Evolutionary conservation across 2,797 vertebrate genomes (phyloP).

Genomic region (Paramormyrops hopkinsi): DNA sequence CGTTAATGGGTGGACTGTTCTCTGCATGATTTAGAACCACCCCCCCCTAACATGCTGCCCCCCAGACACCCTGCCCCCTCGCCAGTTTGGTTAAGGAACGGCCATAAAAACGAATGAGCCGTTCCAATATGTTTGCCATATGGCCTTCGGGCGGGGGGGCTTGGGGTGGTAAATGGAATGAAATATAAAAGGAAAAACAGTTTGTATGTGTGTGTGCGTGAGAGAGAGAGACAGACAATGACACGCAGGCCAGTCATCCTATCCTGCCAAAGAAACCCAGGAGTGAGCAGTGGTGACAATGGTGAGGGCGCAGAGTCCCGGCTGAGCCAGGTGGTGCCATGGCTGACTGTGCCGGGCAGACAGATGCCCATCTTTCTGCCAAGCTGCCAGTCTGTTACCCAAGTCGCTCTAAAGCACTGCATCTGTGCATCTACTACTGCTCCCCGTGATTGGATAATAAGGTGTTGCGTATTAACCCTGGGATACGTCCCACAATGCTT

Average conservation of each 20-base stretch:
- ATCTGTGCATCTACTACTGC: neutral
- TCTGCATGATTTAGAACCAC: constrained; percentile 56
- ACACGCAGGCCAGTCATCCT: neutral
- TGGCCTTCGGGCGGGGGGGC: constrained; percentile 61
- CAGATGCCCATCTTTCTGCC: neutral
- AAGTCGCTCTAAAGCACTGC: neutral
- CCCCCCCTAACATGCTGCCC: constrained; percentile 33
- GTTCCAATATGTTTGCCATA: constrained; percentile 70
- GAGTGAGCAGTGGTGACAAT: neutral
- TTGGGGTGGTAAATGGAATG: constrained; percentile 30
- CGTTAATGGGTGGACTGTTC: constrained; percentile 57
- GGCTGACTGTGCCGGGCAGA: neutral
- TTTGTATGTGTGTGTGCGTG: constrained; percentile 8
- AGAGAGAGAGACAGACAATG: neutral
- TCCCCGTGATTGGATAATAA: neutral
- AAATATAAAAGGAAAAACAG: constrained; percentile 40
- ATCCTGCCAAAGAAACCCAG: neutral
- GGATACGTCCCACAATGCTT: neutral
- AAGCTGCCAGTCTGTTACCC: neutral
- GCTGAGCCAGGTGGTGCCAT: neutral
- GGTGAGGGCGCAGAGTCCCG: neutral
- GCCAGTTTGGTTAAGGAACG: constrained; percentile 55
- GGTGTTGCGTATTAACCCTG: neutral
- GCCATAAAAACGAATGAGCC: constrained; percentile 66
- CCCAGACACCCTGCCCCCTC: constrained; percentile 26